Percentiles rank a stretch among this genome's conserved stretches.
Conservation (phyloP, 1,140 invertebrate species). For the Drosophila arizonae region DNA sequence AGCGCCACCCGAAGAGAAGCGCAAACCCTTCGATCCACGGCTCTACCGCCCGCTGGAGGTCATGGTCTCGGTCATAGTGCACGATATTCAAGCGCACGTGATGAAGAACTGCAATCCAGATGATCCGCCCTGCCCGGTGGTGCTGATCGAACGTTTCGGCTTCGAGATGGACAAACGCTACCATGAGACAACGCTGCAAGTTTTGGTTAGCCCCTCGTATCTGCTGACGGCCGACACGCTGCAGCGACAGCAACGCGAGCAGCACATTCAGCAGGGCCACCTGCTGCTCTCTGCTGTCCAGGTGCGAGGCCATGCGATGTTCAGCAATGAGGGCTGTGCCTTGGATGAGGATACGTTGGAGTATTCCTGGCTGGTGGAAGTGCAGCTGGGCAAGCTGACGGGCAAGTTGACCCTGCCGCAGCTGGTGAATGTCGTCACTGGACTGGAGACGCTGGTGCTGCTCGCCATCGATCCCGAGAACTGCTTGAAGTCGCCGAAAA, state of each 20-base stretch:
- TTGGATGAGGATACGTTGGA: conserved; percentile 97
- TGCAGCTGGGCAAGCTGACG: conserved; percentile 91
- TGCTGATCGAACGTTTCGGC: conserved; percentile 94
- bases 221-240: conserved; percentile 90
- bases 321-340: conserved; percentile 94
- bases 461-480: conserved; percentile 95
- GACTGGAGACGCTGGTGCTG: conserved; percentile 94
- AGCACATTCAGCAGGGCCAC: conserved; percentile 94
- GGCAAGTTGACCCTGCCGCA: conserved; percentile 91
- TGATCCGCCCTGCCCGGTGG: conserved; percentile 94
- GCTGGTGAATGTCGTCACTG: conserved; percentile 92
- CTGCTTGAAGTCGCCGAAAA: conserved; percentile 89
- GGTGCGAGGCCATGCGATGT: conserved; percentile 97
- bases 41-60: conserved; percentile 95
- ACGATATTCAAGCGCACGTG: conserved; percentile 96
- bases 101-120: conserved; percentile 93
- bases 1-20: conserved; percentile 84
- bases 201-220: conserved; percentile 94
- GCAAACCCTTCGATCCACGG: conserved; percentile 91
- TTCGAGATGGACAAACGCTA: conserved; percentile 98
- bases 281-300: conserved; percentile 94
- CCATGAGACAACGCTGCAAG: conserved; percentile 94
- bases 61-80: conserved; percentile 95
- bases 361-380: conserved; percentile 96
- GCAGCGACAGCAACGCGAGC: conserved; percentile 86